phyloP scores from a whole-genome alignment of 1,140 invertebrate species.

The Potamilus streckersoni region DNA sequence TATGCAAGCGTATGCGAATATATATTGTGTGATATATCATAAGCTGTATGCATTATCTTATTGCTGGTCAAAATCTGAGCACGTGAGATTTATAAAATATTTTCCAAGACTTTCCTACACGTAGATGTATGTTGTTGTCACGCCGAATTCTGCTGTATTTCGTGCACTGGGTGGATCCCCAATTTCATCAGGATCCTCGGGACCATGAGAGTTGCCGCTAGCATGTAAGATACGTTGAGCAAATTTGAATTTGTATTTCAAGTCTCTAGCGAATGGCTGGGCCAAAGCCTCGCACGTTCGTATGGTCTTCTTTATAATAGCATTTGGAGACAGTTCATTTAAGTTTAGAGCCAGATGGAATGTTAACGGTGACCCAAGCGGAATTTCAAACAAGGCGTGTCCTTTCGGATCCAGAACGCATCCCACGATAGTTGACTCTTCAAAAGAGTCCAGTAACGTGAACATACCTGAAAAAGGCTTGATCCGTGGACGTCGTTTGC shows the following conservation, averaged over 20 bases:
- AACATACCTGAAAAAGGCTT: conserved; percentile 35
- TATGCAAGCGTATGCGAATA: too few relatives aligned
- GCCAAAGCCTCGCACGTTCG: conserved; percentile 23
- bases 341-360: conserved; percentile 41
- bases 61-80: too few relatives aligned
- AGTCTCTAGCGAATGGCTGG: conserved; percentile 28
- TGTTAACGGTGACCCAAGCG: conserved; percentile 35
- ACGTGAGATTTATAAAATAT: neutral
- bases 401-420: conserved; percentile 30
- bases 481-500: conserved; percentile 28
- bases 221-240: conserved; percentile 32
- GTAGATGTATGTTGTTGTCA: conserved; percentile 41
- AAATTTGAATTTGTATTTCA: conserved; percentile 48
- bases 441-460: conserved; percentile 41
- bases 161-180: conserved; percentile 37
- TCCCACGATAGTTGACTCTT: conserved; percentile 38
- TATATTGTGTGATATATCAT: too few relatives aligned
- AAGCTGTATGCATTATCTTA: too few relatives aligned
- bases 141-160: conserved; percentile 28
- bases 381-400: conserved; percentile 37
- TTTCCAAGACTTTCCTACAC: conserved; percentile 8
- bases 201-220: neutral
- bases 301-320: conserved; percentile 29
- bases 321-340: conserved; percentile 27
- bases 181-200: conserved; percentile 32